Conservation (phyloP, 2,888 invertebrate genomes). For the Hesperia comma region DNA sequence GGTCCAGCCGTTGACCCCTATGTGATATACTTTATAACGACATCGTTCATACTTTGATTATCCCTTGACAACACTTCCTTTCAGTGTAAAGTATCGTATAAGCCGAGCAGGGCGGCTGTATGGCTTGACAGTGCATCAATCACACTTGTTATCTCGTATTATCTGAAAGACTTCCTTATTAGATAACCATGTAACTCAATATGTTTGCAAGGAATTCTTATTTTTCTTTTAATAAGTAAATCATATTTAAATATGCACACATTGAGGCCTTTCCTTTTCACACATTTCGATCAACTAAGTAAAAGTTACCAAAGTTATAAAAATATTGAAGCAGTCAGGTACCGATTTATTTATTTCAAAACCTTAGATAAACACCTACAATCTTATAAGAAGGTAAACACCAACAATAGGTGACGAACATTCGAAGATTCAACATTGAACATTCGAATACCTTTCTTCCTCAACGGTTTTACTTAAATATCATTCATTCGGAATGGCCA, state of each 20-base stretch:
- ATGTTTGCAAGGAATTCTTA: slow-evolving; percentile 15
- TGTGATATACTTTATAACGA: slow-evolving; percentile 69
- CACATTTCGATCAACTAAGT: neutral
- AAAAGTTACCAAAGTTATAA: no score
- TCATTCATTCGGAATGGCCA: no score
- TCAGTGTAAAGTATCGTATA: slow-evolving; percentile 50
- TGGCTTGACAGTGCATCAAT: slow-evolving; percentile 44
- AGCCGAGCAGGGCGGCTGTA: slow-evolving; percentile 37
- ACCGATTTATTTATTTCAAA: no score
- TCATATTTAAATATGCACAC: no score
- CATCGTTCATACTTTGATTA: slow-evolving; percentile 77
- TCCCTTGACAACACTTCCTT: slow-evolving; percentile 74
- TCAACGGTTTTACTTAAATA: no score
- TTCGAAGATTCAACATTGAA: no score
- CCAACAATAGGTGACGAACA: no score
- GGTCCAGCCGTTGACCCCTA: slow-evolving; percentile 69
- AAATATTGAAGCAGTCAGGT: no score
- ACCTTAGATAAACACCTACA: no score
- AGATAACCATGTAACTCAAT: slow-evolving; percentile 40
- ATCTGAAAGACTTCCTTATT: slow-evolving; percentile 44
- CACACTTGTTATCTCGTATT: slow-evolving; percentile 42
- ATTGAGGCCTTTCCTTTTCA: slow-evolving; percentile 7
- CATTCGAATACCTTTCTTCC: no score
- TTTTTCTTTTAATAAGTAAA: no score
- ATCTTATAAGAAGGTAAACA: no score